A percentile compares a stretch with the other conserved stretches of the same genome.
Evolutionary conservation across 2,113 vertebrate species (phyloP).

Genomic region (Alosa alosa): DNA sequence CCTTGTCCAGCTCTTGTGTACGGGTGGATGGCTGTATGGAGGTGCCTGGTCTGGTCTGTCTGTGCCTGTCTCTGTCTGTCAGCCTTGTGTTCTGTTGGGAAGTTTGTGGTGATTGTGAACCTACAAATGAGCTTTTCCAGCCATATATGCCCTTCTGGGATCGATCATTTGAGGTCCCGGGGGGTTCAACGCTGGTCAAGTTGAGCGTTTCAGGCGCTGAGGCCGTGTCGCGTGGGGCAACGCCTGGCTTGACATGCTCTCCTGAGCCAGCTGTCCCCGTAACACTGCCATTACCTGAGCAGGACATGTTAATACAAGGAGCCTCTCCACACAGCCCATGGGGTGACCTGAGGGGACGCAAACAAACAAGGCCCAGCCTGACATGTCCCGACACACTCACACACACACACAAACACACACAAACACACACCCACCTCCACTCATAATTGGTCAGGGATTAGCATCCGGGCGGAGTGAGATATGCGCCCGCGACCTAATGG

Average conservation of each 20-base stretch:
- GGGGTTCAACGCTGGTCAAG: slow-evolving; percentile 82
- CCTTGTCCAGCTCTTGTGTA: too few relatives aligned
- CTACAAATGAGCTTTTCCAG: slow-evolving; percentile 57
- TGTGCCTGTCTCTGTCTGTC: neutral
- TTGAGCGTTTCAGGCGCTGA: too few relatives aligned
- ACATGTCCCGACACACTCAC: too few relatives aligned
- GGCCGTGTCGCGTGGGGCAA: slow-evolving; percentile 61
- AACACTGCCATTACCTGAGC: slow-evolving; percentile 78
- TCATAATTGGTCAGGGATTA: neutral
- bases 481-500: too few relatives aligned
- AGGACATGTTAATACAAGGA: slow-evolving; percentile 61
- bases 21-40: neutral
- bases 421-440: neutral
- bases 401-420: neutral
- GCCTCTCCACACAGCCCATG: slow-evolving; percentile 34
- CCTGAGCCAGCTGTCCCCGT: slow-evolving; percentile 82
- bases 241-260: slow-evolving; percentile 82
- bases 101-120: slow-evolving; percentile 52
- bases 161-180: slow-evolving; percentile 81
- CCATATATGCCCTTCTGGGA: slow-evolving; percentile 77
- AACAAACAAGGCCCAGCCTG: slow-evolving; percentile 3
- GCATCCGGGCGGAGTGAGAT: too few relatives aligned
- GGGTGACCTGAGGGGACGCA: slow-evolving; percentile 21
- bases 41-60: neutral
- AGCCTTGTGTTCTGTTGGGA: slow-evolving; percentile 34